A percentile compares a stretch with the other conserved stretches of the same genome.
Evolutionary conservation across 92 coral and sea anemone species (phyloP).

Genomic region (Porites evermanni): DNA sequence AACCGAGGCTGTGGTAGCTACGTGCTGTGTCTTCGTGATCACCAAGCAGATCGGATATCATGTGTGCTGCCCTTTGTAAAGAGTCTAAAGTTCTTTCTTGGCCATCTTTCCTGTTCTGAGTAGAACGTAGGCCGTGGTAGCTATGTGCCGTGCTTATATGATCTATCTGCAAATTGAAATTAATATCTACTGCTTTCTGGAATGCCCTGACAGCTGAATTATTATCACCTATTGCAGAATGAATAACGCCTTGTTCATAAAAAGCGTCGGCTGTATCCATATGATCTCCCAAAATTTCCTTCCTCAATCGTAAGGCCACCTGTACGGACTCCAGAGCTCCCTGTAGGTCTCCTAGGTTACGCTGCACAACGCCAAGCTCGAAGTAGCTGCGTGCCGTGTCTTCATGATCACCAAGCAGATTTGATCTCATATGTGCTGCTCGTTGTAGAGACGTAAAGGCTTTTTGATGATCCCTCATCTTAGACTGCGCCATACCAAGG

Average conservation of each 20-base stretch:
- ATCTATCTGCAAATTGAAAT: neutral
- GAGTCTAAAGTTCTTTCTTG: neutral
- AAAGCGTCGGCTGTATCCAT: neutral
- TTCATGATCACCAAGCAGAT: constrained; percentile 2
- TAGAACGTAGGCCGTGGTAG: too few relatives aligned
- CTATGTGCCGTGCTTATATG: neutral
- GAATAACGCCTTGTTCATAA: neutral
- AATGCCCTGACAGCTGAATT: constrained; percentile 11
- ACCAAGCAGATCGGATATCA: neutral
- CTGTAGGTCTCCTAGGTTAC: too few relatives aligned
- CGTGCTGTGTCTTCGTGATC: too few relatives aligned
- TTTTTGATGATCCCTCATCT: too few relatives aligned
- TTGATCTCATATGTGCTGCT: neutral
- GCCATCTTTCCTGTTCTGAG: too few relatives aligned
- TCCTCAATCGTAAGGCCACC: neutral
- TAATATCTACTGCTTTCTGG: neutral
- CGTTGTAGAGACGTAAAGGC: too few relatives aligned
- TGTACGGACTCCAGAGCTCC: neutral
- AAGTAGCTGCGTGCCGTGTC: too few relatives aligned
- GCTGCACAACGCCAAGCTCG: too few relatives aligned
- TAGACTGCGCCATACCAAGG: neutral
- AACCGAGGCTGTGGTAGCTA: too few relatives aligned
- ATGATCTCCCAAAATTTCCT: neutral
- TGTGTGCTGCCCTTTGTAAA: neutral
- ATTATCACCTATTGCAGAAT: neutral